Conservation (phyloP, 2,888 invertebrate species). For the Phortica okadai region DNA sequence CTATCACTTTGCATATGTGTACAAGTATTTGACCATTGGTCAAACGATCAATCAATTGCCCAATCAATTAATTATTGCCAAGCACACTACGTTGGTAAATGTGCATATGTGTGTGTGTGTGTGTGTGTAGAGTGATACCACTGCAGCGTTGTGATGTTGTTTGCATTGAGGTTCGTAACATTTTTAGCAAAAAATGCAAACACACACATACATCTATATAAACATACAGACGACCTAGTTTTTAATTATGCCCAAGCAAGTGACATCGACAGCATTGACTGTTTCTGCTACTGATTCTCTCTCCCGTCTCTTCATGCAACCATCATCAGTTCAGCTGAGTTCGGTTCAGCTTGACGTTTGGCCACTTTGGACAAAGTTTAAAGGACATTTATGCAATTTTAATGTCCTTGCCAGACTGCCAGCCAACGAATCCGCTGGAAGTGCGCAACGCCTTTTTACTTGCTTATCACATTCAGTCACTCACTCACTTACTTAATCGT, state of each 20-base stretch:
- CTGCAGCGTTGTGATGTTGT: neutral
- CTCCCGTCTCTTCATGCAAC: no score
- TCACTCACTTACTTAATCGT: neutral
- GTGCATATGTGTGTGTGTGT: neutral
- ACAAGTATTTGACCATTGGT: constrained; percentile 35
- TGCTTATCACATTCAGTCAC: neutral
- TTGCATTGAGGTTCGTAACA: neutral
- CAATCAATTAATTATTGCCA: constrained; percentile 64
- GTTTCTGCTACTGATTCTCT: no score
- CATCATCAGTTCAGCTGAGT: neutral
- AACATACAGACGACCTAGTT: constrained; percentile 54
- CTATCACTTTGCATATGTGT: neutral
- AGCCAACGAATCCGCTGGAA: constrained; percentile 21
- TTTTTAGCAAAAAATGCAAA: neutral
- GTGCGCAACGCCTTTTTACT: constrained; percentile 26
- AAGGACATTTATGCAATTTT: constrained; percentile 48
- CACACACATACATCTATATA: neutral
- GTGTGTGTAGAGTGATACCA: neutral
- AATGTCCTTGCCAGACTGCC: constrained; percentile 41
- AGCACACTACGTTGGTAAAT: neutral
- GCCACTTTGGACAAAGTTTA: constrained; percentile 26
- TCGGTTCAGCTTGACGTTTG: neutral
- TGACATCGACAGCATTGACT: constrained; percentile 18
- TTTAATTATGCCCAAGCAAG: constrained; percentile 50
- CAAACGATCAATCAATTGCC: constrained; percentile 63